These are phyloP conservation scores for Psilopsiagon aymara DNA, from an alignment of 2,113 vertebrate genomes.

Conservation along the genomic window DNA sequence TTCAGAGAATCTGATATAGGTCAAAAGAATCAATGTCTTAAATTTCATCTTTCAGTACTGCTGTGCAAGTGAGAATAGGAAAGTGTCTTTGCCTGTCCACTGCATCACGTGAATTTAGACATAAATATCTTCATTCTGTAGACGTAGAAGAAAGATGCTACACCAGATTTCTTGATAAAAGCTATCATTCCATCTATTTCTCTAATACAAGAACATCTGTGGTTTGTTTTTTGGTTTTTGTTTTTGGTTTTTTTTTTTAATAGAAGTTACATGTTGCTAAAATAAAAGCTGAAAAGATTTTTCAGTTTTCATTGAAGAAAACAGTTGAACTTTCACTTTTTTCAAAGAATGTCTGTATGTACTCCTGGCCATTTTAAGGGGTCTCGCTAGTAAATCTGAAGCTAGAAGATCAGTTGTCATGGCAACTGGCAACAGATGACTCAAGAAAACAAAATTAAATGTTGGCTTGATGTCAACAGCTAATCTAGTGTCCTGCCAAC, in stretches of 20 bases:
- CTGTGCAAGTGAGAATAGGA: background rate
- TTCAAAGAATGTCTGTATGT: conserved; percentile 17
- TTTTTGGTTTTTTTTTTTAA: background rate
- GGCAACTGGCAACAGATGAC: conserved; percentile 68
- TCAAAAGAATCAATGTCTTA: background rate
- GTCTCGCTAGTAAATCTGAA: conserved; percentile 54
- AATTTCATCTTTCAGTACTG: background rate
- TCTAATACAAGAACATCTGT: background rate
- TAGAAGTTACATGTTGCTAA: background rate
- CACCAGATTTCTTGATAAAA: background rate
- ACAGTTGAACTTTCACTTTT: conserved; percentile 34
- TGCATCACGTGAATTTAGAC: background rate
- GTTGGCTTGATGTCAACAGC: conserved; percentile 66
- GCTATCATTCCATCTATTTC: background rate
- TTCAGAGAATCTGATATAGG: background rate
- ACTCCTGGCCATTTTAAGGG: conserved; percentile 42
- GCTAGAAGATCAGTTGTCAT: conserved; percentile 63
- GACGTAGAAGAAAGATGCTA: background rate
- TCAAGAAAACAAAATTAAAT: conserved; percentile 70
- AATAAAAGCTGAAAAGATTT: conserved; percentile 1
- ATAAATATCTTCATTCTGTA: background rate
- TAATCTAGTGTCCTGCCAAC: conserved; percentile 68
- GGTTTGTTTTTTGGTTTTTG: too few relatives aligned
- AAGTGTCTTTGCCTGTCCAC: background rate
- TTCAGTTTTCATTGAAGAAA: conserved; percentile 43